phyloP scores from a whole-genome alignment of 2,888 invertebrate genomes.

The Lycocerus yunnanus region DNA sequence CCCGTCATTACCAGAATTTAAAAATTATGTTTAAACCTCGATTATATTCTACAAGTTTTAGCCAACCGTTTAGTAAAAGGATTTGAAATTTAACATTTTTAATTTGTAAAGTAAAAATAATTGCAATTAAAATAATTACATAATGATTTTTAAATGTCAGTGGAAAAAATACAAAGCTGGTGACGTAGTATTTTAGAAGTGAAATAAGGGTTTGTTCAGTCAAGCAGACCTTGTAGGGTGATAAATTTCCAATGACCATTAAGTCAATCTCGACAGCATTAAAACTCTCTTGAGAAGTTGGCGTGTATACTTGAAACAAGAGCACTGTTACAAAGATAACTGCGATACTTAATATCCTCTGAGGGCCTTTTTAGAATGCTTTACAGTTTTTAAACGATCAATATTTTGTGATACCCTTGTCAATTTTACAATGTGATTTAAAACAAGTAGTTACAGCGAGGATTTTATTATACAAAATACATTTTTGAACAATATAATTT shows the following conservation, averaged over 20 bases:
- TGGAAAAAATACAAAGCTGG: slow-evolving; percentile 15
- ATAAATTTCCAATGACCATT: slow-evolving; percentile 39
- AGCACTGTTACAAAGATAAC: slow-evolving; percentile 32
- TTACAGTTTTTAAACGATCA: slow-evolving; percentile 16
- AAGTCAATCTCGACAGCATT: slow-evolving; percentile 39
- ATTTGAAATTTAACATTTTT: neutral
- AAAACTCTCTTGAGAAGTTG: slow-evolving; percentile 36
- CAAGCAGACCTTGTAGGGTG: slow-evolving; percentile 35
- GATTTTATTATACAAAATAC: neutral
- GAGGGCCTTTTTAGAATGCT: slow-evolving; percentile 25
- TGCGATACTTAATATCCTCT: slow-evolving; percentile 30
- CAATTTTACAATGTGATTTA: slow-evolving; percentile 14
- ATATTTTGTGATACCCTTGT: slow-evolving; percentile 15
- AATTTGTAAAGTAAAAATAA: neutral
- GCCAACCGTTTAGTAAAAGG: neutral
- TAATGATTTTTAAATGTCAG: slow-evolving; percentile 15
- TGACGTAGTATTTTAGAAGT: slow-evolving; percentile 27
- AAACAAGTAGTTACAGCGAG: neutral
- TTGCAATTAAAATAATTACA: slow-evolving; percentile 5
- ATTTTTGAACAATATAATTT: neutral
- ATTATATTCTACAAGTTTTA: neutral
- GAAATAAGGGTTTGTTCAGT: slow-evolving; percentile 30
- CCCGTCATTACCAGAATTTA: slow-evolving; percentile 7
- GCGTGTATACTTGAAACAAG: slow-evolving; percentile 31
- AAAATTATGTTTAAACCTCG: slow-evolving; percentile 1